A percentile compares a stretch with the other conserved stretches of the same genome.
These are phyloP conservation scores for Willowsia nigromaculata DNA, from an alignment of 2,888 invertebrate genomes.

Conservation along the genomic window DNA sequence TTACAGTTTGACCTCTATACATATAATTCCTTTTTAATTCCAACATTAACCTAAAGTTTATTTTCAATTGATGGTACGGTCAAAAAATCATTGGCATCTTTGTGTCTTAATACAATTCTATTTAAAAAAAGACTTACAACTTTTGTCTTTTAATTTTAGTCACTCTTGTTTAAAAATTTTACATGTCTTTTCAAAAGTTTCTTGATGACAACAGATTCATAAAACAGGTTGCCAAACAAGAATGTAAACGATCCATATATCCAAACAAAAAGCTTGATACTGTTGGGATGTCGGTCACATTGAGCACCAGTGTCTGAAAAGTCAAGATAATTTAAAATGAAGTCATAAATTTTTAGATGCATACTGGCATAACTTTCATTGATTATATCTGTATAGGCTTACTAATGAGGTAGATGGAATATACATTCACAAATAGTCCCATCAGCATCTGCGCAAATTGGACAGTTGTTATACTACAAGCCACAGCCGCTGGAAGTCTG, in stretches of 20 bases:
- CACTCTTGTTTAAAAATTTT: neutral
- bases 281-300: conserved; percentile 65
- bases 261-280: conserved; percentile 46
- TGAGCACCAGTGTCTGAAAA: conserved; percentile 45
- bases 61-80: too few species aligned
- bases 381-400: neutral
- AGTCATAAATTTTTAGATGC: neutral
- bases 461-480: conserved; percentile 94
- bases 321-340: neutral
- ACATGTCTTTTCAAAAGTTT: neutral
- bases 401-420: conserved; percentile 85
- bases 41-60: too few species aligned
- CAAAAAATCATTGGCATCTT: too few species aligned
- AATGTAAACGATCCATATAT: conserved; percentile 67
- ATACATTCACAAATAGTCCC: conserved; percentile 93
- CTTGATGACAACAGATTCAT: conserved; percentile 21
- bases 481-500: conserved; percentile 89
- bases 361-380: neutral
- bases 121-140: too few species aligned
- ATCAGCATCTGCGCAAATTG: conserved; percentile 96
- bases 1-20: too few species aligned
- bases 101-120: too few species aligned
- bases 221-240: conserved; percentile 64
- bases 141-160: too few species aligned
- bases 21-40: too few species aligned